These are phyloP conservation scores for Neolamprologus toae DNA, from an alignment of 2,113 vertebrate species.

Conservation along the genomic window DNA sequence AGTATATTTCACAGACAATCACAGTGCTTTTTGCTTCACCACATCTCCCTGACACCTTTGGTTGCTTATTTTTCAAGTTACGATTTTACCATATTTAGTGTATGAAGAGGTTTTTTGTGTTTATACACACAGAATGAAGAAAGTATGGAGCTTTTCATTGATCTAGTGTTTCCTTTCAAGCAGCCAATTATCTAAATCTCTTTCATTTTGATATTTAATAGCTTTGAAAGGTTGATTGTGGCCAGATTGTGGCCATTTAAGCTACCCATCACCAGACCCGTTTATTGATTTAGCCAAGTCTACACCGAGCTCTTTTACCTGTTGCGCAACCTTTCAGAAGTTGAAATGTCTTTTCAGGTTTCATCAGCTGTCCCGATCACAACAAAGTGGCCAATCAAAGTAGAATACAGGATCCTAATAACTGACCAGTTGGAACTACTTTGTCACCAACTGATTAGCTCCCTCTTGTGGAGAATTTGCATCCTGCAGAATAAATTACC, in stretches of 20 bases:
- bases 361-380: not conserved
- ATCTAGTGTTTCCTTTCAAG: not conserved
- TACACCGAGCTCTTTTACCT: not conserved
- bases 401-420: not conserved
- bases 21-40: not conserved
- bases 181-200: not conserved
- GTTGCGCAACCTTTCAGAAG: not conserved
- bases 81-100: not conserved
- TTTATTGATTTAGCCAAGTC: not conserved
- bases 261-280: not conserved
- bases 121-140: not conserved
- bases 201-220: not conserved
- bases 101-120: not conserved
- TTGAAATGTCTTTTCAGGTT: not conserved
- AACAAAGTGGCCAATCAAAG: not conserved
- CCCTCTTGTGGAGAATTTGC: not conserved
- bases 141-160: not conserved
- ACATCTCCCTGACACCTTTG: not conserved
- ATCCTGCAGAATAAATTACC: not conserved
- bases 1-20: not conserved
- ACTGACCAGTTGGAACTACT: not conserved
- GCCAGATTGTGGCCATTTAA: not conserved
- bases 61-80: not conserved
- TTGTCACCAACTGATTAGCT: not conserved
- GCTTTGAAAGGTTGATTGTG: not conserved